Conservation (phyloP, 2,888 invertebrate genomes). For the Ditylenchus weischeri region DNA sequence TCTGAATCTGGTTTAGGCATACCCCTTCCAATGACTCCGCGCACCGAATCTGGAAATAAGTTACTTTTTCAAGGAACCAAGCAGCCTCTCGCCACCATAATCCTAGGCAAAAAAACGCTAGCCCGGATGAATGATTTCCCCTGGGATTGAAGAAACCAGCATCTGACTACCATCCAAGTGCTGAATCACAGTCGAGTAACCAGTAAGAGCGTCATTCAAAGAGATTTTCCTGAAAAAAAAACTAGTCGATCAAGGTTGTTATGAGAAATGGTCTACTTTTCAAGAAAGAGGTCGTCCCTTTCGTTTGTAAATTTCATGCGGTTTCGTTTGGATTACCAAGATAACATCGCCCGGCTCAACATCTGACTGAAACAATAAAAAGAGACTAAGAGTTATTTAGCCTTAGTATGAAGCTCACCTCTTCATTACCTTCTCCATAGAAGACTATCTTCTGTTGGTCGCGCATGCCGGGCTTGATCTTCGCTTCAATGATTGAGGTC, state of each 20-base stretch:
- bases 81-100: no score
- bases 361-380: slow-evolving; percentile 67
- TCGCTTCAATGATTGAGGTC: slow-evolving; percentile 76
- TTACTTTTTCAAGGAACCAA: no score
- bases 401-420: slow-evolving; percentile 59
- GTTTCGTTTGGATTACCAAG: slow-evolving; percentile 77
- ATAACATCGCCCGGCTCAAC: slow-evolving; percentile 83
- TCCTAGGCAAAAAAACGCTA: slow-evolving; percentile 54
- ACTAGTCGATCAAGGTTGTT: background rate
- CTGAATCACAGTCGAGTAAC: slow-evolving; percentile 77
- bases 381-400: background rate
- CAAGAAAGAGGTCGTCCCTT: slow-evolving; percentile 70
- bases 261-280: slow-evolving; percentile 29
- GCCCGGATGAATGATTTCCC: slow-evolving; percentile 79
- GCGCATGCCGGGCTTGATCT: slow-evolving; percentile 83
- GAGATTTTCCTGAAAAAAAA: slow-evolving; percentile 62
- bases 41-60: slow-evolving; percentile 63
- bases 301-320: slow-evolving; percentile 76
- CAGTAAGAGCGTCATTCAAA: slow-evolving; percentile 84
- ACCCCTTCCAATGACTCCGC: slow-evolving; percentile 78
- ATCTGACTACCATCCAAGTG: slow-evolving; percentile 84
- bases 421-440: slow-evolving; percentile 83
- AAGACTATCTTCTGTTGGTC: slow-evolving; percentile 79
- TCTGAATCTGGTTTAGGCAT: slow-evolving; percentile 70
- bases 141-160: slow-evolving; percentile 74